Evolutionary conservation across 2,113 vertebrate genomes (phyloP).

Genomic region (Anthoscopus minutus): DNA sequence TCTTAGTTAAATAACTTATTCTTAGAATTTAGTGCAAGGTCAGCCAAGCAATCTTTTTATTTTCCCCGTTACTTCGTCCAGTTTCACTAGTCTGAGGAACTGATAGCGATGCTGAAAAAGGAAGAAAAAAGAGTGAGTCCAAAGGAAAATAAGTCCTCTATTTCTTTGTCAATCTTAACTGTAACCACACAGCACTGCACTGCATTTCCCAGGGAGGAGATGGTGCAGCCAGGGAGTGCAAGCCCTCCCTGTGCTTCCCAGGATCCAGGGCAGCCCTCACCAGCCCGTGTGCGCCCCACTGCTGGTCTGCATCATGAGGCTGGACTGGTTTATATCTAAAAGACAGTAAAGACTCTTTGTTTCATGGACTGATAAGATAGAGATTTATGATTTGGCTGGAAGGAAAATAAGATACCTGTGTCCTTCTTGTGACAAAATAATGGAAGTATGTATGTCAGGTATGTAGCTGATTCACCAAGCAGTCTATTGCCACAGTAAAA

Average conservation of each 20-base stretch:
- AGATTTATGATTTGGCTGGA: neutral
- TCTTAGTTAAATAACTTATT: neutral
- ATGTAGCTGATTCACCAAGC: neutral
- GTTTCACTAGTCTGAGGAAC: neutral
- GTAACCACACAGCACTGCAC: accelerated
- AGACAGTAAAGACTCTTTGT: neutral
- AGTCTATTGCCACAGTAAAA: neutral
- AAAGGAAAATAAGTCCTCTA: neutral
- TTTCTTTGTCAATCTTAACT: neutral
- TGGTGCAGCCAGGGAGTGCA: accelerated
- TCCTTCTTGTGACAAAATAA: neutral
- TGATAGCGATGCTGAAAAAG: neutral
- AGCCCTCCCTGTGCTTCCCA: neutral
- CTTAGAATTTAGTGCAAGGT: neutral
- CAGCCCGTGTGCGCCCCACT: neutral
- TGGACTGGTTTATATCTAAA: neutral
- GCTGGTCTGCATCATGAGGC: neutral
- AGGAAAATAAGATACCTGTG: neutral
- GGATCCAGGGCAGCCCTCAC: neutral
- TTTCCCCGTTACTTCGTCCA: neutral
- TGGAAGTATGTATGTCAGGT: neutral
- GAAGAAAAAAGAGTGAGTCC: neutral
- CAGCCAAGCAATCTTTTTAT: neutral
- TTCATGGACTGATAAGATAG: neutral
- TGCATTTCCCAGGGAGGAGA: neutral